phyloP scores from a whole-genome alignment of 2,888 invertebrate species.

The Leptogaster cylindrica region DNA sequence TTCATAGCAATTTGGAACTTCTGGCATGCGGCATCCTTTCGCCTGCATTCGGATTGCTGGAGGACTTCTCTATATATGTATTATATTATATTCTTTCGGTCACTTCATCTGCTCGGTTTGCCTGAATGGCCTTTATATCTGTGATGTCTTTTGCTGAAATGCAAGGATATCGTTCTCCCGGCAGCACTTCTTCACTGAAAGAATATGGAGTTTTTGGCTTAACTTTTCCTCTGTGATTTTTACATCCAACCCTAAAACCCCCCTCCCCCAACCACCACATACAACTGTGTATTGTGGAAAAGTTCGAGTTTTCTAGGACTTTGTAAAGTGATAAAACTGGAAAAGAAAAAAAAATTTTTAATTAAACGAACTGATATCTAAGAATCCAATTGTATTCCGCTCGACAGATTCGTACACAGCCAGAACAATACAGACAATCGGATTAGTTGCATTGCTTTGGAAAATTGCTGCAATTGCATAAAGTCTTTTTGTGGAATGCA shows the following conservation, averaged over 20 bases:
- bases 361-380: neutral
- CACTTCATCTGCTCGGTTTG: neutral
- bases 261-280: too few species aligned
- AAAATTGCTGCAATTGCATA: too few species aligned
- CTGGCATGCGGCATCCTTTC: neutral
- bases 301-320: conserved; percentile 1
- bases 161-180: too few species aligned
- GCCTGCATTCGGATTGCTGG: neutral
- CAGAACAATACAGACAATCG: neutral
- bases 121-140: neutral
- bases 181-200: neutral
- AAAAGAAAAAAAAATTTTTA: neutral
- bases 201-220: conserved; percentile 3
- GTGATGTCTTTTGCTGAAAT: conserved; percentile 6
- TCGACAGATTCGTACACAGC: neutral
- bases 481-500: too few species aligned
- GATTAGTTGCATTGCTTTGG: neutral
- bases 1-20: neutral
- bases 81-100: conserved; percentile 11
- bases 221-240: neutral
- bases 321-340: neutral
- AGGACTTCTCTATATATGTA: neutral
- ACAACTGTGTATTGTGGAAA: neutral
- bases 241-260: too few species aligned
- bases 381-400: conserved; percentile 1